Evolutionary conservation across 1,140 invertebrate genomes (phyloP), one percentile per base, ranked within the genome.

Genomic region (Drosophila sulfurigaster): DNA sequence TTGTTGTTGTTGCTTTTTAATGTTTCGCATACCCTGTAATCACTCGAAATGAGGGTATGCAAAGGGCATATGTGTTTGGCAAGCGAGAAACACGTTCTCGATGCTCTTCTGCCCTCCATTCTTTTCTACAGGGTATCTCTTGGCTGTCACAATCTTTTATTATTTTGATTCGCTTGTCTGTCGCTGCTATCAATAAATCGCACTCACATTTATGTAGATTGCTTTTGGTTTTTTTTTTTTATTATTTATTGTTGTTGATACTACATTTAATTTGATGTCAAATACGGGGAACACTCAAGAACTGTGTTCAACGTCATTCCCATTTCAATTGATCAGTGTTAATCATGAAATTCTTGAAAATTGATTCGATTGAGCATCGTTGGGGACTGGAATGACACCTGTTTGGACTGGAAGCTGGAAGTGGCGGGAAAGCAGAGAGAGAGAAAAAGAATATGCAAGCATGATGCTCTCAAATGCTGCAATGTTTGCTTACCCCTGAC

Each of bases 1-100:
- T 45, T 20, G 30, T 51, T 32, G 25, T 67, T 54, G 20, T 38
- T 45, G 20, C 59, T 65, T 66, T 20, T 49, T 52, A 68, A 64
- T 68, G 20, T 49, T 30, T 16, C 41, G 15, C 10, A 56, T 56
- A 65, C 63, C 63, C 63, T 65, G 25, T 46, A 56, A 10, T 11
- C 38, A 5, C 1, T 4, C 11, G 35, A 52, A 52, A 13, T 38
- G 32, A 52, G 48, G 54, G 54, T 41, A 57, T 20, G 7, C 54
- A 25, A 25, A 38, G 35, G 52, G 52, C 11, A 56, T 57, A 57
- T 41, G 54, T 15, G 8, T 10, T 56, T 25, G 20, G 20, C 20
- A 25, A 4, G 20, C 20, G 20, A 25, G 7, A 13, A 35, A 13
- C 6, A 7, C n/a, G 30, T 8, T 16, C 51, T 6, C 20, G 35